Conservation (phyloP, 2,888 invertebrate genomes). For the Epirrita christyi region DNA sequence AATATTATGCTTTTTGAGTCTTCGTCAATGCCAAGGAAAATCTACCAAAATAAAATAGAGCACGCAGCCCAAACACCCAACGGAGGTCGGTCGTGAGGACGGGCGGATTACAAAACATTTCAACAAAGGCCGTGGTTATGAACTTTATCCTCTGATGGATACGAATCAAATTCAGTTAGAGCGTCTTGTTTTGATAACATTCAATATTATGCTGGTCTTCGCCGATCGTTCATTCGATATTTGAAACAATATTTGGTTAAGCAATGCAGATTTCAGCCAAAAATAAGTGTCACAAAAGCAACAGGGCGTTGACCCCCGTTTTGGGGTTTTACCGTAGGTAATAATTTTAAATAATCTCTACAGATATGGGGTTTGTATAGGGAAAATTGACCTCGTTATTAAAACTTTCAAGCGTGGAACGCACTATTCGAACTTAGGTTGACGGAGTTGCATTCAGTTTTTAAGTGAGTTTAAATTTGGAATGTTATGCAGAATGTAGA, state of each 20-base stretch:
- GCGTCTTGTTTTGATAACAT: slow-evolving; percentile 38
- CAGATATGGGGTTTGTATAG: too few relatives aligned
- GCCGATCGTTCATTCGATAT: slow-evolving; percentile 6
- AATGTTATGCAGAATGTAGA: too few relatives aligned
- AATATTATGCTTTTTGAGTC: not conserved
- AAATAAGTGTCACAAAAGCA: not conserved
- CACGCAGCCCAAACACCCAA: slow-evolving; percentile 30
- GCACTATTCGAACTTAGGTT: too few relatives aligned
- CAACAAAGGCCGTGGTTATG: slow-evolving; percentile 1
- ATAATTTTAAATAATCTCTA: too few relatives aligned
- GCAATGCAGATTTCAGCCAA: slow-evolving; percentile 7
- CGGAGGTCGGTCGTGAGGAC: slow-evolving; percentile 32
- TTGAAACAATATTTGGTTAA: slow-evolving; percentile 10
- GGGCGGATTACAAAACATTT: slow-evolving; percentile 34
- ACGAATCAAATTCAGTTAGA: slow-evolving; percentile 16
- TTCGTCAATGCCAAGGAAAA: slow-evolving; percentile 37
- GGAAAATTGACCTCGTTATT: too few relatives aligned
- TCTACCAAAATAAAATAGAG: slow-evolving; percentile 35
- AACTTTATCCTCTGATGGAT: slow-evolving; percentile 26
- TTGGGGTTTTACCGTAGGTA: not conserved
- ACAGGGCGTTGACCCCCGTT: not conserved
- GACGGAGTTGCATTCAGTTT: slow-evolving; percentile 6
- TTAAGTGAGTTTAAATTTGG: too few relatives aligned
- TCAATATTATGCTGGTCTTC: slow-evolving; percentile 6
- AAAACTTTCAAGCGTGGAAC: too few relatives aligned